A percentile compares a stretch with the other conserved stretches of the same genome.
phyloP scores from a whole-genome alignment of 1,140 invertebrate species.

The Gryllus bimaculatus region DNA sequence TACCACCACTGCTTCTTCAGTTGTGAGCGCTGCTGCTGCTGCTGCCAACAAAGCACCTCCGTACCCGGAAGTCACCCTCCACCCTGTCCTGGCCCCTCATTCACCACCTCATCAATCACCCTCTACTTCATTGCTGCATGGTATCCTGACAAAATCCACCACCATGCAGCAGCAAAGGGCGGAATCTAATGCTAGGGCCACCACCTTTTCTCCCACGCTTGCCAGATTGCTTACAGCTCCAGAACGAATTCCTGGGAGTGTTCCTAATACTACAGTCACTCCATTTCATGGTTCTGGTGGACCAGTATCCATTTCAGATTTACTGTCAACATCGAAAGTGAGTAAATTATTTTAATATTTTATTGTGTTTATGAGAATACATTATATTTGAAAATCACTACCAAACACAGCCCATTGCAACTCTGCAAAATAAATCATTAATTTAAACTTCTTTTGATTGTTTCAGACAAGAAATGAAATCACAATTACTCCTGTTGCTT shows the following conservation, averaged over 20 bases:
- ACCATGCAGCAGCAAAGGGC: slow-evolving; percentile 7
- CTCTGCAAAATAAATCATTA: background rate
- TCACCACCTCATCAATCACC: slow-evolving; percentile 37
- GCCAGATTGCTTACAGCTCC: slow-evolving; percentile 64
- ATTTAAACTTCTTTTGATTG: slow-evolving; percentile 16
- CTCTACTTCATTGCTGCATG: slow-evolving; percentile 59
- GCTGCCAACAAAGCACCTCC: slow-evolving; percentile 45
- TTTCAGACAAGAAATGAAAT: slow-evolving; percentile 39
- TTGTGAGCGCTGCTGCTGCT: slow-evolving; percentile 28
- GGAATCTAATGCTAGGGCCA: slow-evolving; percentile 30
- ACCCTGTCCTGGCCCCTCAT: slow-evolving; percentile 48
- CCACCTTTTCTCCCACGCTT: slow-evolving; percentile 64
- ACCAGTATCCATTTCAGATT: slow-evolving; percentile 46
- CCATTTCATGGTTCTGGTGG: slow-evolving; percentile 22
- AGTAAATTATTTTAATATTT: slow-evolving; percentile 7
- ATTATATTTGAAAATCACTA: background rate
- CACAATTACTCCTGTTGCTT: slow-evolving; percentile 44
- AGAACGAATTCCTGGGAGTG: slow-evolving; percentile 38
- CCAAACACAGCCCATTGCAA: background rate
- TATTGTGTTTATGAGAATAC: background rate
- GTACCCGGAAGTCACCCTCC: slow-evolving; percentile 66
- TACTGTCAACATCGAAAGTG: slow-evolving; percentile 53
- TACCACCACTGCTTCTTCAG: background rate
- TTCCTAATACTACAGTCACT: slow-evolving; percentile 22
- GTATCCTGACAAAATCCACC: slow-evolving; percentile 55